Conservation (phyloP, 2,797 vertebrate species). For the Trachurus trachurus region DNA sequence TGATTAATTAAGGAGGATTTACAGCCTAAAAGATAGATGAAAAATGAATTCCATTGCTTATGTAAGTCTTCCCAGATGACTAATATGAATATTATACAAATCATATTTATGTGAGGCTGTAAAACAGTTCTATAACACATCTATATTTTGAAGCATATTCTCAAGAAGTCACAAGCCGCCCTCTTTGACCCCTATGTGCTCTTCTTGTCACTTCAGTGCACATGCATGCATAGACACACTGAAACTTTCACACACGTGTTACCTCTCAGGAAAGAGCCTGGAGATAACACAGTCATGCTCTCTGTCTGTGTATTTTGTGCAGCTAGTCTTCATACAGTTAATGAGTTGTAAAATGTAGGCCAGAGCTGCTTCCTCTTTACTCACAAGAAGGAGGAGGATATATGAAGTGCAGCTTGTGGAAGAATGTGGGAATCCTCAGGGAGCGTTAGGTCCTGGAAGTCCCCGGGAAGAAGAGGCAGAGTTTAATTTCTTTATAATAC, state of each 20-base stretch:
- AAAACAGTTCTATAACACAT: background rate
- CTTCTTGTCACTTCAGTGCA: constrained; percentile 13
- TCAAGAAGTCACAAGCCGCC: background rate
- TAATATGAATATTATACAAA: too few relatives aligned
- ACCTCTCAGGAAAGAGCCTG: constrained; percentile 35
- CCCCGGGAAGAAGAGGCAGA: constrained; percentile 10
- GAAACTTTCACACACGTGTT: constrained; percentile 24
- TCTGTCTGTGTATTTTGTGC: constrained; percentile 68
- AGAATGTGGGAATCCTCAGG: constrained; percentile 42
- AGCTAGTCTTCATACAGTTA: constrained; percentile 69
- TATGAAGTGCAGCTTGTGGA: constrained; percentile 52
- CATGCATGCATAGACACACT: constrained; percentile 13
- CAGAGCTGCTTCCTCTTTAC: constrained; percentile 57
- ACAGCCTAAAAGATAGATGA: background rate
- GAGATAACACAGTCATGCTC: constrained; percentile 61
- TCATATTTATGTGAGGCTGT: background rate
- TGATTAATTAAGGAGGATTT: background rate
- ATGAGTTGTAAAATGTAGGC: constrained; percentile 82
- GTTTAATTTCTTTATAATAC: constrained; percentile 44
- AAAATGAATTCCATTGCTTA: background rate
- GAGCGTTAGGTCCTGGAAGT: constrained; percentile 23
- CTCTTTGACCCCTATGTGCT: constrained; percentile 12
- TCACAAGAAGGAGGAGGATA: constrained; percentile 44
- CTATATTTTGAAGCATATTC: background rate
- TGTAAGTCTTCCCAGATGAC: background rate